Evolutionary conservation across 2,797 vertebrate genomes (phyloP).

Genomic region (Anguilla marmorata): DNA sequence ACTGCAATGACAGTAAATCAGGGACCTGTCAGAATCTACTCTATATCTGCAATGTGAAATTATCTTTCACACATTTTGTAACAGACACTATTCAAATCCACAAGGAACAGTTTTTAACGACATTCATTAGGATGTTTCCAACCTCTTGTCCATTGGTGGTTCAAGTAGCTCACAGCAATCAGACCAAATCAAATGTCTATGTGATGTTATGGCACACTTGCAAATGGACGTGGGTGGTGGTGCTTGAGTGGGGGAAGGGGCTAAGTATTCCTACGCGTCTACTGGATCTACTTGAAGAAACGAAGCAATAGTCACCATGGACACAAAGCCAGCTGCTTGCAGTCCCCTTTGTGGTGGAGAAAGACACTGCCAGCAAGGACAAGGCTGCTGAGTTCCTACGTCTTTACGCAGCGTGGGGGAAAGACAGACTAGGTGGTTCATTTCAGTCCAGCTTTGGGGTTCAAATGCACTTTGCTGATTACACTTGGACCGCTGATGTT

Average conservation of each 20-base stretch:
- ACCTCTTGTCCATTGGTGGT: not conserved
- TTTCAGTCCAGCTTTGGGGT: slow-evolving; percentile 45
- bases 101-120: not conserved
- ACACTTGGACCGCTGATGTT: not conserved
- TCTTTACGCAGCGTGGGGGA: slow-evolving; percentile 62
- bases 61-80: not conserved
- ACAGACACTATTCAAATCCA: too few species aligned
- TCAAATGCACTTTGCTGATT: slow-evolving; percentile 31
- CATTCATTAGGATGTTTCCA: not conserved
- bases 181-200: slow-evolving; percentile 35
- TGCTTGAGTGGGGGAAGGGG: not conserved
- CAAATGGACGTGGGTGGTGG: slow-evolving; percentile 24
- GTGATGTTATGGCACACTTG: slow-evolving; percentile 10
- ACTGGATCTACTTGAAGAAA: slow-evolving; percentile 50
- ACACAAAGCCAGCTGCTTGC: slow-evolving; percentile 67
- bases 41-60: not conserved
- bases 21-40: not conserved
- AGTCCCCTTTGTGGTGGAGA: slow-evolving; percentile 61
- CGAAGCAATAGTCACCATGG: slow-evolving; percentile 70
- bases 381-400: slow-evolving; percentile 61
- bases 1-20: not conserved
- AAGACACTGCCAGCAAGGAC: slow-evolving; percentile 58
- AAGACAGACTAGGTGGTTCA: slow-evolving; percentile 63
- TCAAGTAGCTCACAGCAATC: slow-evolving; percentile 38
- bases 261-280: slow-evolving; percentile 44